Evolutionary conservation across 2,797 vertebrate genomes (phyloP).

Genomic region (Thamnophis elegans): DNA sequence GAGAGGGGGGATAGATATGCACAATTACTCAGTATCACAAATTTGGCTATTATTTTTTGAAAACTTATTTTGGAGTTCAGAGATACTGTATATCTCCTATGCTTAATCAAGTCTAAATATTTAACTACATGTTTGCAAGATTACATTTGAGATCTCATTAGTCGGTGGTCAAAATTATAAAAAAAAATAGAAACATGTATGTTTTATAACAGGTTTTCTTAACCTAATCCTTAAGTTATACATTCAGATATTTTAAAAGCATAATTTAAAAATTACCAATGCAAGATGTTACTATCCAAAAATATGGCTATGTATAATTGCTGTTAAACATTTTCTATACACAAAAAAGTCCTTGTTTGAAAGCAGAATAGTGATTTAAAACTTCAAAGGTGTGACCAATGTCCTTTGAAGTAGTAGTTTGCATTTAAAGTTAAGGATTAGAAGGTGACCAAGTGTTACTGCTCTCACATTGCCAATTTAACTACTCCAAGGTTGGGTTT

Average conservation of each 20-base stretch:
- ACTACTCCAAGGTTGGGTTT: conserved; percentile 37
- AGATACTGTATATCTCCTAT: not conserved
- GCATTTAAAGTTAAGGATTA: conserved; percentile 66
- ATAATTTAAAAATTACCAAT: not conserved
- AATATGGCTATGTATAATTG: not conserved
- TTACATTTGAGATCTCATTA: not conserved
- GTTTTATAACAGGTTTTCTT: not conserved
- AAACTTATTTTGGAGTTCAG: not conserved
- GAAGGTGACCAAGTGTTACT: conserved; percentile 64
- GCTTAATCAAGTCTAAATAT: not conserved
- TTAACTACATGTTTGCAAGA: not conserved
- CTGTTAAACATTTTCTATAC: not conserved
- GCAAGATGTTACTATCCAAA: not conserved
- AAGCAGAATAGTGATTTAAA: conserved; percentile 60
- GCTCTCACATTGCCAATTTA: conserved; percentile 61
- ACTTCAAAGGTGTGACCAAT: conserved; percentile 54
- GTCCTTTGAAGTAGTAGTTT: conserved; percentile 61
- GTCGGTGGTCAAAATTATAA: not conserved
- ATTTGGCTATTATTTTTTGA: not conserved
- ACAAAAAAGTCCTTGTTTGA: conserved; percentile 50
- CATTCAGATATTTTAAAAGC: not conserved
- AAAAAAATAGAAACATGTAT: not conserved
- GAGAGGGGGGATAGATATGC: not conserved
- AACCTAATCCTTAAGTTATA: not conserved
- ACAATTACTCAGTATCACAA: not conserved